These are phyloP conservation scores for Cyprinodon brontotheroides DNA, from an alignment of 2,113 vertebrate genomes.

Conservation along the genomic window DNA sequence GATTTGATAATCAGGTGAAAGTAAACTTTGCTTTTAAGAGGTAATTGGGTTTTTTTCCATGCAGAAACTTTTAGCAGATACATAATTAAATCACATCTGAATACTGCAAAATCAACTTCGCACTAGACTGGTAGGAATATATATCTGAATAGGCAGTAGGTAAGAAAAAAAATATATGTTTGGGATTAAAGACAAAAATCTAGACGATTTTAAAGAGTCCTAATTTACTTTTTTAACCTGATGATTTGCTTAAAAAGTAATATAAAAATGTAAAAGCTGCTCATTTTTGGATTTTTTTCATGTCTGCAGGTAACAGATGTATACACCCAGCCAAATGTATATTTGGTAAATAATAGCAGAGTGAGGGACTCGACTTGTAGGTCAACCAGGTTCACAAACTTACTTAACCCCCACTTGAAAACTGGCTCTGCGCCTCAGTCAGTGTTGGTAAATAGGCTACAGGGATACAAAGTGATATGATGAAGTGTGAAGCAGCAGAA, in stretches of 20 bases:
- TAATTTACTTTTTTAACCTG: not conserved
- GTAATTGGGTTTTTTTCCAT: not conserved
- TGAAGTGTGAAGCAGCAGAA: conserved; percentile 41
- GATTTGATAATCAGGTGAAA: too few species aligned
- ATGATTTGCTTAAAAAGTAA: not conserved
- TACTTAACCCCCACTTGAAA: conserved; percentile 61
- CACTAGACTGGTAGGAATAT: not conserved
- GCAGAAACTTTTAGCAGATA: not conserved
- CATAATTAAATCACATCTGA: not conserved
- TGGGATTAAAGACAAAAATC: not conserved
- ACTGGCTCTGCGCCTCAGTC: conserved; percentile 11
- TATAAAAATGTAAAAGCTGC: not conserved
- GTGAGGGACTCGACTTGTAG: conserved; percentile 4
- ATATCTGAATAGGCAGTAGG: not conserved
- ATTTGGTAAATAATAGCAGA: conserved; percentile 21
- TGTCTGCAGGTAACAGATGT: conserved; percentile 7
- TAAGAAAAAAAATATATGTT: not conserved
- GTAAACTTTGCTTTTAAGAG: not conserved
- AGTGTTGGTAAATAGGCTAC: conserved; percentile 49
- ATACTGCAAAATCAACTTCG: not conserved
- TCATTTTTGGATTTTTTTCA: not conserved
- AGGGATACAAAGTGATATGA: conserved; percentile 45
- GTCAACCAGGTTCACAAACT: conserved; percentile 45
- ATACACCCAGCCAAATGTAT: not conserved
- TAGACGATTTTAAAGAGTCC: not conserved